Base-by-base conservation (phyloP, 2,113 vertebrate genomes). In the Zapus hudsonius region DNA sequence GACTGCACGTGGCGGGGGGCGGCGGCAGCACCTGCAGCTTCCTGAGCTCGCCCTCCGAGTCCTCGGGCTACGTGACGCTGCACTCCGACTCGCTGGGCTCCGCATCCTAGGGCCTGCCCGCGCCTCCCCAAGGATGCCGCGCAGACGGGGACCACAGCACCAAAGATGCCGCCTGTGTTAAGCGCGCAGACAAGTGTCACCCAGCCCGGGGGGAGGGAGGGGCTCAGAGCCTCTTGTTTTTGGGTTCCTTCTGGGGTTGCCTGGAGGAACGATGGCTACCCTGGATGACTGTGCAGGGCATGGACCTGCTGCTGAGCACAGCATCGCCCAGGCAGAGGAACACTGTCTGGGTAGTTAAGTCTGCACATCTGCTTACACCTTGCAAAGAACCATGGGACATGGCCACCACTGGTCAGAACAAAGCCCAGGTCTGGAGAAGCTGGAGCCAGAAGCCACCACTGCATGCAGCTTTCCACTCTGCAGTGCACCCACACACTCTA, bases 1-100 rank as follows among this genome's bases (percentile, higher is more conserved):
- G 97, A 40, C 96, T 97, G 40, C 98, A 89, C 64, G 64, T 11
- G 29, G 90, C 38, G 5, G 94, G 84, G 7, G 97, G 97, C 76
- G 98, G 98, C 96, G 98, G 98, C 95, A 98, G 98, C 98, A 98
- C 98, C 89, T 99, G 98, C 97, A 99, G 98, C 98, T 99, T 99
- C 98, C 94, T 98, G 97, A 99, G 98, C 96, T 98, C 98, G 23
- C 98, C 98, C 12, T 99, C 98, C 0, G 98, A 98, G 2, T 99
- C 99, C 59, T 99, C 98, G 1, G 98, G 98, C 73, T 99, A 99
- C 73, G 97, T 98, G 93, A 98, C 98, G 0, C 98, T 99, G 96
- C 98, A 98, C 95, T 98, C 99, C 0, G 98, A 98, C 95, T 99
- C 99, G 25, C 97, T 98, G 12, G 98, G 99, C 79, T 99, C 99